Evolutionary conservation across 2,113 vertebrate genomes (phyloP), one percentile per base, ranked within the genome.

Genomic region (Acinonyx jubatus): DNA sequence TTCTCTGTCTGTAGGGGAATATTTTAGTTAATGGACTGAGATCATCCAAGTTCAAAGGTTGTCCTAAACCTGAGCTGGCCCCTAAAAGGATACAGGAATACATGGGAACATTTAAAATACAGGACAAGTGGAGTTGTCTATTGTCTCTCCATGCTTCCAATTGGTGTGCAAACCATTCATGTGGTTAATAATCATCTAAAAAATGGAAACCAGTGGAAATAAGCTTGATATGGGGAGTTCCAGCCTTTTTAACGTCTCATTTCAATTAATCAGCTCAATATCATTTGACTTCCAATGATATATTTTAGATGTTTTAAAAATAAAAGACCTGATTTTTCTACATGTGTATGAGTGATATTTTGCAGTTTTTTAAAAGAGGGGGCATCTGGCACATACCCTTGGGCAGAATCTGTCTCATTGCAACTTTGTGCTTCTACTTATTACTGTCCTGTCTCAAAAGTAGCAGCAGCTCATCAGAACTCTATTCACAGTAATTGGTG

Each of bases 401-500:
- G 31, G 8, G 69, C 89, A 95, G 50, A 92, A 68, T 94, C n/a
- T 74, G 50, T 80, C 55, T 89, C 68, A 50, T 15, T 82, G 83
- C 11, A 41, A 31, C 27, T n/a, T 38, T 96, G 65, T 76, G 65
- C 25, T 89, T 33, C 71, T 80, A 19, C 63, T 76, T 41, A 45
- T 57, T 61, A 5, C 79, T 61, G 52, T 92, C 19, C 33, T 63
- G 29, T 76, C 25, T 91, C 48, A 14, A 76, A 95, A 94, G 69
- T 78, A n/a, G 48, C 12, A 25, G 33, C 52, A 82, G 29, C 81
- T 95, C 80, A 94, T 97, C 79, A 84, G 74, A 79, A 89, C 71
- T 85, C 81, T 91, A 33, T 94, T 95, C 91, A 71, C 27, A 87
- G 73, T 87, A 88, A 93, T 48, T 94, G 88, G 38, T 61, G 78